A percentile compares a stretch with the other conserved stretches of the same genome.
phyloP scores from a whole-genome alignment of 2,797 vertebrate genomes.

The Vireo griseus region DNA sequence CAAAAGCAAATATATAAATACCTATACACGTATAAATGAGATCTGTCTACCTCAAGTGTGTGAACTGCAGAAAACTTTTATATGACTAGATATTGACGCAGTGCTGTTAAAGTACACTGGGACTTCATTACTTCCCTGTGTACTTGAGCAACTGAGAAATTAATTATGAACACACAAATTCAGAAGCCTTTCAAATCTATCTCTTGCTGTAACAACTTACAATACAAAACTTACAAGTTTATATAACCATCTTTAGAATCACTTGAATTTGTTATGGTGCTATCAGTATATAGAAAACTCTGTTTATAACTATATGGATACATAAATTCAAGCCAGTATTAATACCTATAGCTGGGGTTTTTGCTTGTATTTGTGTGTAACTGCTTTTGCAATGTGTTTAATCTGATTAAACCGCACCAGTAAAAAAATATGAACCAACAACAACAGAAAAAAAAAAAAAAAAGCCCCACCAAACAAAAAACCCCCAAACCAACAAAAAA shows the following conservation, averaged over 20 bases:
- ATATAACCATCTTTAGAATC: conserved; percentile 61
- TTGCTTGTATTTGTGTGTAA: conserved; percentile 9
- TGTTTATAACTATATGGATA: conserved; percentile 13
- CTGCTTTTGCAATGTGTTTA: conserved; percentile 46
- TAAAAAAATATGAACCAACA: neutral
- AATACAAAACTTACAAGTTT: conserved; percentile 28
- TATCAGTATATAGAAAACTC: conserved; percentile 49
- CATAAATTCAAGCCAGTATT: conserved; percentile 5
- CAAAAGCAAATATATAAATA: neutral
- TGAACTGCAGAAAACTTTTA: conserved; percentile 39
- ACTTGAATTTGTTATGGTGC: conserved; percentile 78
- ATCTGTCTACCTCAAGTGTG: conserved; percentile 74
- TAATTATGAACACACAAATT: neutral
- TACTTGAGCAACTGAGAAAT: conserved; percentile 30
- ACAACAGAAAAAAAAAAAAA: neutral
- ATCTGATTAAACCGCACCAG: conserved; percentile 51
- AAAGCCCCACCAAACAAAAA: neutral
- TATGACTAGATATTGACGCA: neutral
- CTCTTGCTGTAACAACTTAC: conserved; percentile 15
- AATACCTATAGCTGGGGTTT: neutral
- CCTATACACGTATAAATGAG: neutral
- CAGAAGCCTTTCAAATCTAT: conserved; percentile 10
- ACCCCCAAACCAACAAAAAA: neutral
- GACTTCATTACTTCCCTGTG: conserved; percentile 21
- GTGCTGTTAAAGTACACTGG: neutral